A percentile compares a stretch with the other conserved stretches of the same genome.
Conservation (phyloP, 2,888 invertebrate genomes). For the Dorcus hopei region DNA sequence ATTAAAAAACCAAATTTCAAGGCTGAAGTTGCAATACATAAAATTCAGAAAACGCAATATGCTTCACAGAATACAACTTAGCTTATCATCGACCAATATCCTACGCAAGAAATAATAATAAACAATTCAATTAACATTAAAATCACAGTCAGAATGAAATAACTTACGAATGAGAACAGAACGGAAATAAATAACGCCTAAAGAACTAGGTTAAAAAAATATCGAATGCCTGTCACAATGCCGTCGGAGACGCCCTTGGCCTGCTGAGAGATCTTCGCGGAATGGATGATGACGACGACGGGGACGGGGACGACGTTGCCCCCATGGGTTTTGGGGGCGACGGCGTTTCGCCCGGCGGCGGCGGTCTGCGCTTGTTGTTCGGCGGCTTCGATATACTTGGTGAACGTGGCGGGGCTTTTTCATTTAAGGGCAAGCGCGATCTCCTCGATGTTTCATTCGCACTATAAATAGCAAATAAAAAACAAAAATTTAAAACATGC, state of each 20-base stretch:
- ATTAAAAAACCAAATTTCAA: no score
- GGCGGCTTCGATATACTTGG: constrained; percentile 11
- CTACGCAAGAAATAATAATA: background rate
- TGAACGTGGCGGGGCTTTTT: constrained; percentile 19
- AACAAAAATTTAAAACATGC: background rate
- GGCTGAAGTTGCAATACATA: no score
- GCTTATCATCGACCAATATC: no score
- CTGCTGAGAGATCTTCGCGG: constrained; percentile 43
- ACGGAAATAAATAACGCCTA: background rate
- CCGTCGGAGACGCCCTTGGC: constrained; percentile 27
- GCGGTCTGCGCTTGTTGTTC: constrained; percentile 30
- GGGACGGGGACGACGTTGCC: constrained; percentile 3
- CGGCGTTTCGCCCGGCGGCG: constrained; percentile 39
- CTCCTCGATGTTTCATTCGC: constrained; percentile 41
- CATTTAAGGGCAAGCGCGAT: constrained; percentile 33
- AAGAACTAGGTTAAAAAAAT: background rate
- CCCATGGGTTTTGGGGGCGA: constrained; percentile 33
- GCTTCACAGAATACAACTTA: no score
- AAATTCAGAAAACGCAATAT: no score
- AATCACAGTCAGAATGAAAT: constrained; percentile 40
- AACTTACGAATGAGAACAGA: constrained; percentile 12
- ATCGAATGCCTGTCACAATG: constrained; percentile 7
- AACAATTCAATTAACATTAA: constrained; percentile 23
- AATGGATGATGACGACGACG: constrained; percentile 33
- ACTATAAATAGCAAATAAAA: constrained; percentile 33